A percentile compares a stretch with the other conserved stretches of the same genome.
Conservation (phyloP, 2,888 invertebrate species). For the Myopa testacea region DNA sequence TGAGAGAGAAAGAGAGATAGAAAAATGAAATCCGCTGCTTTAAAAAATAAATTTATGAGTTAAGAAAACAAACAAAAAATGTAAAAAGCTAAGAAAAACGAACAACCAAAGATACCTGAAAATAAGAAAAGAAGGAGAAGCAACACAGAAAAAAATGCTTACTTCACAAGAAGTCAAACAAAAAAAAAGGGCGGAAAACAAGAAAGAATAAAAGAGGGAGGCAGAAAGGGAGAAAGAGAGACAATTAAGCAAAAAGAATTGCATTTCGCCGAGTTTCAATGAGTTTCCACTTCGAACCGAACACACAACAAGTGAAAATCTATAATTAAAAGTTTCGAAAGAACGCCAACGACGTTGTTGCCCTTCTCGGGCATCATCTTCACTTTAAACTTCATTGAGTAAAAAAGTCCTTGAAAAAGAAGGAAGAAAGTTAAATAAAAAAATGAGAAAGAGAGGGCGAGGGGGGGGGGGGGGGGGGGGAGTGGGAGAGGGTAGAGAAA, state of each 20-base stretch:
- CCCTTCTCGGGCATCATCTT: background rate
- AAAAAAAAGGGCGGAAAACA: background rate
- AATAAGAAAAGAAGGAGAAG: background rate
- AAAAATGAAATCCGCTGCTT: background rate
- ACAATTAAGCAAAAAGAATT: background rate
- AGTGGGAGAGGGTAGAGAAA: too few relatives aligned
- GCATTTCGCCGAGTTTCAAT: background rate
- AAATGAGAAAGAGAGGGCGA: too few relatives aligned
- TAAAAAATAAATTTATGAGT: background rate
- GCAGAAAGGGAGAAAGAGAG: background rate
- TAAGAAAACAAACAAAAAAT: background rate
- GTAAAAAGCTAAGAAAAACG: background rate
- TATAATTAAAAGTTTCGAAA: conserved; percentile 6
- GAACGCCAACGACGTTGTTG: background rate
- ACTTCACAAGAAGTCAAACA: background rate
- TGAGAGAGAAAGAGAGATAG: background rate
- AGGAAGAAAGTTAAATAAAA: too few relatives aligned
- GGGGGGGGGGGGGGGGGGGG: too few relatives aligned
- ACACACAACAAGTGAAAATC: background rate
- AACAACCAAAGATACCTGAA: background rate
- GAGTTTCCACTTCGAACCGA: background rate
- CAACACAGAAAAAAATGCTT: background rate
- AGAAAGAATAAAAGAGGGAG: background rate
- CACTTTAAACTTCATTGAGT: too few relatives aligned
- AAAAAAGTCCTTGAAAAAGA: too few relatives aligned